phyloP scores from a whole-genome alignment of 2,113 vertebrate species.

The Acrocephalus arundinaceus region DNA sequence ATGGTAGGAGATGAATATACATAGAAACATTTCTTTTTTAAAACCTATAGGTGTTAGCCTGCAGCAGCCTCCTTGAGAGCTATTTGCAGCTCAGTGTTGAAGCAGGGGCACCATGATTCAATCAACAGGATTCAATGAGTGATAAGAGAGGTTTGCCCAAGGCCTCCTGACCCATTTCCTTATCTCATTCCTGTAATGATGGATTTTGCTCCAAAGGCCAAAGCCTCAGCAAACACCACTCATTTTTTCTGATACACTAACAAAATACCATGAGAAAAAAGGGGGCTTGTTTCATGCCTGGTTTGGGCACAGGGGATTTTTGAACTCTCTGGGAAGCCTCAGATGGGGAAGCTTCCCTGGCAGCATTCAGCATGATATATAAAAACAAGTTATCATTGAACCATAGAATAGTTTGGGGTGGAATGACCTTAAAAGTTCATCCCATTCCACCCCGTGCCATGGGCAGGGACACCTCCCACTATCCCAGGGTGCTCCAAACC shows the following conservation, averaged over 20 bases:
- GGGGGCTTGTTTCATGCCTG: not conserved
- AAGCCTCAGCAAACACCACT: not conserved
- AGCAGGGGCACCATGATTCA: not conserved
- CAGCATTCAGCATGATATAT: not conserved
- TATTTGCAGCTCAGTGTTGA: not conserved
- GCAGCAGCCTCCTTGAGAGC: not conserved
- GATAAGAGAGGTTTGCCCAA: not conserved
- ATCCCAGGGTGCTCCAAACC: not conserved
- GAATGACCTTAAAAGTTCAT: not conserved
- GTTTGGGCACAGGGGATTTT: not conserved
- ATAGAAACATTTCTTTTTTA: no score
- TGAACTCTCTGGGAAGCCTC: not conserved
- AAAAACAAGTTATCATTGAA: not conserved
- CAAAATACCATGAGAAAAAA: not conserved
- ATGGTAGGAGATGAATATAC: not conserved
- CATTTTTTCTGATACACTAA: not conserved
- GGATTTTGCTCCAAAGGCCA: not conserved
- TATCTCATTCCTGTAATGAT: not conserved
- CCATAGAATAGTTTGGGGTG: not conserved
- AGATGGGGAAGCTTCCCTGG: not conserved
- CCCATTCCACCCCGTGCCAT: not conserved
- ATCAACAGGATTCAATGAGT: not conserved
- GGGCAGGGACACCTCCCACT: not conserved
- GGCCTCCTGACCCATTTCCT: not conserved
- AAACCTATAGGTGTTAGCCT: not conserved